Percentiles rank a stretch among this genome's conserved stretches.
phyloP scores from a whole-genome alignment of 2,797 vertebrate species.

The Coreius guichenoti region DNA sequence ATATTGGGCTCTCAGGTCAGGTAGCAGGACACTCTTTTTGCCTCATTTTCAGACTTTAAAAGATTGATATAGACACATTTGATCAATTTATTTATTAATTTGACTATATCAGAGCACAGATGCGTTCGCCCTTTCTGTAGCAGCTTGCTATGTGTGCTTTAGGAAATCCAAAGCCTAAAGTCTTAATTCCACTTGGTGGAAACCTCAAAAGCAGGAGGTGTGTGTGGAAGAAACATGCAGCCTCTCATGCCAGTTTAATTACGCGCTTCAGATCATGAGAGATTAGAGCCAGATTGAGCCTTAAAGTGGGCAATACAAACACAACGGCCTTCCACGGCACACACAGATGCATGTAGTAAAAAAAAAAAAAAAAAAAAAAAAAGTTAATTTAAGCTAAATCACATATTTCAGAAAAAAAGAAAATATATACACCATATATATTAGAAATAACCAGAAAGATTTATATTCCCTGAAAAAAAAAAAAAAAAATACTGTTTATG shows the following conservation, averaged over 20 bases:
- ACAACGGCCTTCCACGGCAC: neutral
- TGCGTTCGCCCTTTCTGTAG: neutral
- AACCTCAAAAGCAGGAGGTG: conserved; percentile 46
- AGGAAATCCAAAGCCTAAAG: conserved; percentile 28
- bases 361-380: neutral
- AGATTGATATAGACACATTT: neutral
- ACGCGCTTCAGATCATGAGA: conserved; percentile 29
- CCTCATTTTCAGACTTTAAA: neutral
- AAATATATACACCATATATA: neutral
- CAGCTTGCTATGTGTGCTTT: conserved; percentile 33
- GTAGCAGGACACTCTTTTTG: neutral
- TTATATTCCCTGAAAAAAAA: no score
- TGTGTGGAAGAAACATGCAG: conserved; percentile 9
- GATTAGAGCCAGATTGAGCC: conserved; percentile 13
- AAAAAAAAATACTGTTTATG: no score
- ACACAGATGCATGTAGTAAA: neutral
- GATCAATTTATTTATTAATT: neutral
- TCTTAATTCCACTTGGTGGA: conserved; percentile 8
- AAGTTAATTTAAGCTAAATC: neutral
- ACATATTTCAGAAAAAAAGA: neutral
- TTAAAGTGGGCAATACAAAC: conserved; percentile 35
- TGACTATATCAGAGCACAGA: neutral
- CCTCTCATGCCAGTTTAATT: conserved; percentile 43
- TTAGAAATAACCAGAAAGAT: no score
- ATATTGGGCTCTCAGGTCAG: neutral